These are phyloP conservation scores for Apodemia duryi DNA, from an alignment of 2,888 invertebrate genomes.

Conservation along the genomic window DNA sequence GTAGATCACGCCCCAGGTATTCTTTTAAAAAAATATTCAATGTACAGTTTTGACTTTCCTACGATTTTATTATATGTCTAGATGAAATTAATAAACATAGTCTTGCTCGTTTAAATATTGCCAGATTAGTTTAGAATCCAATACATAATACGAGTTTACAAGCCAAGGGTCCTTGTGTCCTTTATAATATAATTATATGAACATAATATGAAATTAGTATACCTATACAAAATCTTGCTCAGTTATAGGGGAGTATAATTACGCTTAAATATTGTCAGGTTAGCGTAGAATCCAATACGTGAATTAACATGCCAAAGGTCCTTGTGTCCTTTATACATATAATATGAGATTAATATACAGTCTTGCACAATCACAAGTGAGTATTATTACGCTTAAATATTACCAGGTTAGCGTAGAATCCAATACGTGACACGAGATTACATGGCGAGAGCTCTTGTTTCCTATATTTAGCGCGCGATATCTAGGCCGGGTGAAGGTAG, in stretches of 20 bases:
- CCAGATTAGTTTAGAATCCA: background rate
- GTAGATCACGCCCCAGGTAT: too few species aligned
- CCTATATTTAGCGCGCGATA: constrained; percentile 49
- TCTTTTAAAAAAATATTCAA: too few species aligned
- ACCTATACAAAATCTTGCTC: too few species aligned
- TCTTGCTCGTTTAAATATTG: too few species aligned
- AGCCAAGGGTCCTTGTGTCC: constrained; percentile 39
- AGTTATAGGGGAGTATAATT: too few species aligned
- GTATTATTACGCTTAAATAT: background rate
- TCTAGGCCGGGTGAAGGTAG: constrained; percentile 51
- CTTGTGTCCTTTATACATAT: constrained; percentile 41
- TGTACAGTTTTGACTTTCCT: too few species aligned
- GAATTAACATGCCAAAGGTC: constrained; percentile 31
- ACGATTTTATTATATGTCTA: too few species aligned
- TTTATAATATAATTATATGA: constrained; percentile 34
- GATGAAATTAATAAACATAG: too few species aligned
- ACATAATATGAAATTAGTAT: too few species aligned
- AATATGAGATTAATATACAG: too few species aligned
- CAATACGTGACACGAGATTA: constrained; percentile 12
- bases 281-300: constrained; percentile 1
- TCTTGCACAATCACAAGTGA: too few species aligned
- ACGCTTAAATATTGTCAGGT: background rate
- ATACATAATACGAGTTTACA: background rate
- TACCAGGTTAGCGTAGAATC: constrained; percentile 1
- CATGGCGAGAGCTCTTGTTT: constrained; percentile 37